These are phyloP conservation scores for Hypanus sabinus DNA, from an alignment of 2,113 vertebrate species.

Conservation along the genomic window DNA sequence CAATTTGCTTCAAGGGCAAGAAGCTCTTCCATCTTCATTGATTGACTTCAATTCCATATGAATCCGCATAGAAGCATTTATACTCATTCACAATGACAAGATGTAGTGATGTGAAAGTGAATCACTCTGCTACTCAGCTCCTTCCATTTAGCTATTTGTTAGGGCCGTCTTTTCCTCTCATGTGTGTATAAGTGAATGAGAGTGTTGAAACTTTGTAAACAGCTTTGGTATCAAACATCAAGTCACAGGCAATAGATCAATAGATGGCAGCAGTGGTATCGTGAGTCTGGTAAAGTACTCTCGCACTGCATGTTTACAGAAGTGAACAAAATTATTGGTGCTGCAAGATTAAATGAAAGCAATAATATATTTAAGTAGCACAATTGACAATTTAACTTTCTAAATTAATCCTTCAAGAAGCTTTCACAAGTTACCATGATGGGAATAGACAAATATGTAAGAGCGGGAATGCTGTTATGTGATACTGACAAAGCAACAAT, in stretches of 20 bases:
- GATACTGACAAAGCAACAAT: background rate
- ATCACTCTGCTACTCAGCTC: background rate
- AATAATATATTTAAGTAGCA: background rate
- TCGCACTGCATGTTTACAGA: background rate
- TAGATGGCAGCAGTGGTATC: background rate
- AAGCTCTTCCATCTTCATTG: background rate
- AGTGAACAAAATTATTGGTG: background rate
- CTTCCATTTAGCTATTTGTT: background rate
- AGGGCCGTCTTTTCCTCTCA: background rate
- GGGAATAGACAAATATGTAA: background rate
- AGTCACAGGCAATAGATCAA: background rate
- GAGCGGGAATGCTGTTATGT: background rate
- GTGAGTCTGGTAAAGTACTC: background rate
- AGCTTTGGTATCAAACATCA: background rate
- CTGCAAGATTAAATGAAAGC: background rate
- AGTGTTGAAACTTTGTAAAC: background rate
- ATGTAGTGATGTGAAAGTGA: background rate
- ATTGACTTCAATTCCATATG: background rate
- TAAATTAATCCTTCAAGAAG: background rate
- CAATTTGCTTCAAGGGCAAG: background rate
- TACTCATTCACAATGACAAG: background rate
- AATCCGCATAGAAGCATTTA: background rate
- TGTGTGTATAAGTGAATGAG: background rate
- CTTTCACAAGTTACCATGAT: background rate
- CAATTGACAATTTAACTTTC: background rate